Evolutionary conservation across 2,797 vertebrate genomes (phyloP), one percentile per base, ranked within the genome.

Genomic region (Mus spretus): DNA sequence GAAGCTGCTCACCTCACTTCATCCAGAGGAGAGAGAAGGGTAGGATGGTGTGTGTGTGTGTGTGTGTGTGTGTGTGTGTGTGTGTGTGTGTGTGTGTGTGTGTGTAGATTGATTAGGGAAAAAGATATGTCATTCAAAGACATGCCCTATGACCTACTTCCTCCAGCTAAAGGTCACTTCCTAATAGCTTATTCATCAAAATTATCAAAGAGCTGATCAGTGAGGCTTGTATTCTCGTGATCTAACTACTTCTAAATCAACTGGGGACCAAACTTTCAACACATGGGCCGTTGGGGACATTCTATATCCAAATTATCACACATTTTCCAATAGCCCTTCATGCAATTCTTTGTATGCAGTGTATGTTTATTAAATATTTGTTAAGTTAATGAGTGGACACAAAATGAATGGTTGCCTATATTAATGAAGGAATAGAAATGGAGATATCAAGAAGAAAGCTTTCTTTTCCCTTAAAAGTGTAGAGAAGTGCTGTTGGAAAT

Each of bases 341-440:
- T 53, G 47, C 11, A 78, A 67, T 67, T 50, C 9, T 20, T 92
- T 89, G 75, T 93, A n/a, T 65, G 10, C 40, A 94, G 20, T 26
- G 65, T 1, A n/a, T 77, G 15, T 10, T 92, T 96, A 91, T 15
- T 94, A 83, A 94, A 67, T 77, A 92, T 61, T 50, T 91, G 22
- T 89, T 80, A 31, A 84, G n/a, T 96, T 74, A 87, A 65, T 55
- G 47, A 85, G 44, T 77, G 34, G 47, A 31, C 44, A 22, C 13
- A 37, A 55, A 50, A 47, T 90, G 34, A 90, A 59, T 82, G 34
- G 37, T 55, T 95, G 50, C n/a, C 15, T 37, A 24, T 1, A 47
- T 50, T 89, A 84, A 86, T 90, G 82, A 94, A 82, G 44, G 59
- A 78, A 24, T 63, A 67, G 20, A 87, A 78, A 11, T 83, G 57